Percentiles rank a stretch among this genome's conserved stretches.
Conservation (phyloP, 2,113 vertebrate genomes). For the Felis chaus region DNA sequence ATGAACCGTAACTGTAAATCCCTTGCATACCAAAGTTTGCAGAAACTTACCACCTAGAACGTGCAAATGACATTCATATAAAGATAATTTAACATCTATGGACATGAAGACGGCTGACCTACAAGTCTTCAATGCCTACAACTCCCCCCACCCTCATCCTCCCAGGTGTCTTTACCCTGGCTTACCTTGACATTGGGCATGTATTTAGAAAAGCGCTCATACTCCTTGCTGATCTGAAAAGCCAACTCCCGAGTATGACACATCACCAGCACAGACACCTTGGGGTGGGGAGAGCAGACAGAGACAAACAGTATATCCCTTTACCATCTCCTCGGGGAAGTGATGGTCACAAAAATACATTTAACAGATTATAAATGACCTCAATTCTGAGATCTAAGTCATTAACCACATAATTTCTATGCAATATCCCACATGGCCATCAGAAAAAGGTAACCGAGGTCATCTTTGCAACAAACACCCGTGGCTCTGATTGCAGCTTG, state of each 20-base stretch:
- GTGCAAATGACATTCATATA: background rate
- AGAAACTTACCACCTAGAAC: background rate
- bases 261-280: constrained; percentile 92
- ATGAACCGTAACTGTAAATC: background rate
- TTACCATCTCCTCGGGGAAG: background rate
- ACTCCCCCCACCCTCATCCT: background rate
- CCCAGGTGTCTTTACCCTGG: background rate
- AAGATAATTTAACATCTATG: background rate
- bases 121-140: background rate
- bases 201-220: constrained; percentile 92
- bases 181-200: constrained; percentile 90
- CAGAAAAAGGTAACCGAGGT: background rate
- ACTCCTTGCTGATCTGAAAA: constrained; percentile 93
- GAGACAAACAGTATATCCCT: background rate
- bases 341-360: background rate
- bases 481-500: background rate
- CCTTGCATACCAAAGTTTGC: background rate
- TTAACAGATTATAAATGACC: background rate
- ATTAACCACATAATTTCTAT: background rate
- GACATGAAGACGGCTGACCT: background rate
- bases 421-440: background rate
- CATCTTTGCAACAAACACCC: background rate
- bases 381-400: background rate
- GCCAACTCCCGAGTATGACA: constrained; percentile 91
- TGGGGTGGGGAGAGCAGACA: background rate